Evolutionary conservation across 92 coral and sea anemone genomes (phyloP), one percentile per base, ranked within the genome.

Genomic region (Zoanthus gigantus): DNA sequence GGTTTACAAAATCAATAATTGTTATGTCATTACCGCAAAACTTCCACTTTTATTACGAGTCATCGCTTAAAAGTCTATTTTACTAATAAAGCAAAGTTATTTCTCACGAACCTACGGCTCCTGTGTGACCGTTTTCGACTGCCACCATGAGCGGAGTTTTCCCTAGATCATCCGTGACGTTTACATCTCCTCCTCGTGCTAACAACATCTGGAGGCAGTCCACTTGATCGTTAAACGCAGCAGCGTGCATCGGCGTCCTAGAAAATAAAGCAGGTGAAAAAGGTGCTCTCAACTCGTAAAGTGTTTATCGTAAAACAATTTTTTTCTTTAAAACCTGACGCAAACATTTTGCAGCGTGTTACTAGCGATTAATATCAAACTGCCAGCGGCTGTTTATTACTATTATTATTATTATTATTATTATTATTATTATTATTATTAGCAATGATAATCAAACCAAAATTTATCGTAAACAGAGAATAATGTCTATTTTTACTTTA

Each of bases 221-320:
- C 42, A 95, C 97, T 57, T 93, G 99, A 77, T 97, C 99, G 83
- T 95, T 97, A 75, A 90, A 97, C 9, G 99, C 98, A 3, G 96
- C 98, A 6, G 99, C 99, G 71, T 97, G 99, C 78, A 95, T 76
- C 58, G 99, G 97, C 23, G 99, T 93, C 80, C 99, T 97, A 87
- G 9, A 63, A 63, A 6, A 63, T 0, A 63, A 29, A 74, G 9
- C 45, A 1, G 11, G 4, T 13, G 17, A 2, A 42, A 2, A 1
- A 32, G 4, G 75, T 13, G 9, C 47, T 9, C 75, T 9, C 14
- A 7, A 13, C 17, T 71, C 29, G 28, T 14, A 32, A 32, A 71
- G 28, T 31, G 29, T 50, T 11, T 50, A 7, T 7, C 12, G 12
- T 23, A 23, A 23, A 23, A 23, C 23, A 23, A 23, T 23, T 23